Evolutionary conservation across 2,888 invertebrate species (phyloP).

Genomic region (Argynnis bischoffii): DNA sequence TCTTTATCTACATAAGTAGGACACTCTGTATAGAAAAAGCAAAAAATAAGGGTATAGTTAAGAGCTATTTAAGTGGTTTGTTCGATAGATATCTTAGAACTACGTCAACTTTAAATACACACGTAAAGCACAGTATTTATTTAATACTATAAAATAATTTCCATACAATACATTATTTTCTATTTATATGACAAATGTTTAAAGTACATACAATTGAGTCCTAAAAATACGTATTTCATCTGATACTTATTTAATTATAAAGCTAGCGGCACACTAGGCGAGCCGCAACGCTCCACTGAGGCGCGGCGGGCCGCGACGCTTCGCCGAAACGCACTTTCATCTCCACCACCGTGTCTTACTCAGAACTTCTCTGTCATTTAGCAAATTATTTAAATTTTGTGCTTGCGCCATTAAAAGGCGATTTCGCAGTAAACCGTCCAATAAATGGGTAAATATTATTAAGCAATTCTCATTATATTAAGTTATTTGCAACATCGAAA

Average conservation of each 20-base stretch:
- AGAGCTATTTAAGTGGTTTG: no score
- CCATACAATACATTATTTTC: background rate
- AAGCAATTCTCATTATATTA: constrained; percentile 12
- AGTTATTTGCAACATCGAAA: background rate
- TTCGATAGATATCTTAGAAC: no score
- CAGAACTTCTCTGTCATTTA: constrained; percentile 38
- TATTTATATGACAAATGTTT: background rate
- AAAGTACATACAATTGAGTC: no score
- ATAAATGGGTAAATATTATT: constrained; percentile 6
- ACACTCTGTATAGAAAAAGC: no score
- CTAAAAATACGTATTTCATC: constrained; percentile 3
- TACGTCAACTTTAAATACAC: no score
- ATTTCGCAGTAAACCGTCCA: constrained; percentile 29
- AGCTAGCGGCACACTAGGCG: constrained; percentile 42
- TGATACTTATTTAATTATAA: constrained; percentile 39
- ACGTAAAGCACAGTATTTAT: no score
- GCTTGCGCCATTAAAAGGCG: constrained; percentile 26
- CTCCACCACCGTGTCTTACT: constrained; percentile 39
- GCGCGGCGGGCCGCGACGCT: constrained; percentile 50
- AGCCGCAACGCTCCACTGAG: constrained; percentile 44
- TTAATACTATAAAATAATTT: background rate
- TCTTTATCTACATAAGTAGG: no score
- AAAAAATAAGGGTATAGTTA: no score
- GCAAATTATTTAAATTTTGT: constrained; percentile 32
- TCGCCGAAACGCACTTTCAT: constrained; percentile 61